Base-by-base conservation (phyloP, 2,113 vertebrate species). In the Ramphastos sulfuratus region DNA sequence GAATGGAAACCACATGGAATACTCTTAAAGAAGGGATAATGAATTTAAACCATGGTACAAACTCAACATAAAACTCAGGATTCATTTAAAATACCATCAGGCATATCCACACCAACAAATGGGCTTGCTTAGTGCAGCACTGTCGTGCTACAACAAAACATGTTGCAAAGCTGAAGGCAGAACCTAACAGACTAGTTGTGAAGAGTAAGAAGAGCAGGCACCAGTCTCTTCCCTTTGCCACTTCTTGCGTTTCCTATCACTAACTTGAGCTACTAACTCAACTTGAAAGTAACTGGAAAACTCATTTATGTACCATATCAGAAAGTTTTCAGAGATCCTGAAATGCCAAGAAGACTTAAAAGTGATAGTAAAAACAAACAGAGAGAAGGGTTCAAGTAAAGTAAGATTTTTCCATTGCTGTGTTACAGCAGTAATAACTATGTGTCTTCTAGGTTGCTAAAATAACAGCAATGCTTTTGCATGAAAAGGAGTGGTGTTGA, bases 141-240 rank as follows among this genome's bases (percentile, higher is more conserved):
- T 86, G 90, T 58, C 25, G 90, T 74, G 23, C 11, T 37, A 66
- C 59, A 71, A n/a, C 87, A 85, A 86, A 73, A 80, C 73, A 12
- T 19, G 28, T 69, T 52, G 85, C 76, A 91, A 92, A 94, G 70
- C 58, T 90, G 50, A 86, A 60, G 69, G 66, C 61, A 78, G 30
- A 27, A 48, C 16, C 54, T 71, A 24, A 64, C 0, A 0, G 1
- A 1, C 56, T 15, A 17, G 15, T 56, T 19, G 55, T 14, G 15
- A 10, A 60, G 23, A 75, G 33, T 0, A 8, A 84, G 31, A 82
- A 82, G 7, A 67, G 3, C 1, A 0, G 7, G 44, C 9, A 15
- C 31, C 66, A 73, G 4, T 18, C 30, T 56, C 39, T 80, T 19
- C 33, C 7, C 17, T 54, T 74, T 55, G 17, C 6, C 24, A 20